These are phyloP conservation scores for Actinernus sp. DNA, from an alignment of 92 coral and sea anemone genomes.

Conservation along the genomic window DNA sequence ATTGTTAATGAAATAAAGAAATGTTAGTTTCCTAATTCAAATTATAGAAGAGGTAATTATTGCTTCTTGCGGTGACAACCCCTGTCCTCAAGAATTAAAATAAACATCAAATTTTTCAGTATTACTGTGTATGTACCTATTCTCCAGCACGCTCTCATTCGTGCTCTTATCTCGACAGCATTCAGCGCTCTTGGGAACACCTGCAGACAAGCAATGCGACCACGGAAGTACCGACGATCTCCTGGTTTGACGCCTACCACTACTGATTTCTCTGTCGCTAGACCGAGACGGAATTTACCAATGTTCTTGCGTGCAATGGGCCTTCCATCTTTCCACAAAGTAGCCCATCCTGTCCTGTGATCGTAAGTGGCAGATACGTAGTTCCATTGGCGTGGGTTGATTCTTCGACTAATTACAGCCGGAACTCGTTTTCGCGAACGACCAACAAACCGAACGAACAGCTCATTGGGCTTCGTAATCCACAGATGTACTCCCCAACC, in stretches of 20 bases:
- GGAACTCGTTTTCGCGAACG: constrained; percentile 16
- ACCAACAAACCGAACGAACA: constrained; percentile 63
- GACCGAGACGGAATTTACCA: constrained; percentile 9
- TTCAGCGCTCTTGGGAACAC: constrained; percentile 22
- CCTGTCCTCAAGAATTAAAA: too few relatives aligned
- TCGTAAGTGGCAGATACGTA: constrained; percentile 28
- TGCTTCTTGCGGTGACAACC: too few relatives aligned
- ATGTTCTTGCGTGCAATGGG: constrained; percentile 1
- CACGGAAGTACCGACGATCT: constrained; percentile 40
- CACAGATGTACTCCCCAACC: constrained; percentile 46
- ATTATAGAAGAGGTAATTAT: too few relatives aligned
- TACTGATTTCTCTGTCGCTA: constrained; percentile 30
- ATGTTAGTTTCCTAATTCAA: too few relatives aligned
- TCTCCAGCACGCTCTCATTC: constrained; percentile 25
- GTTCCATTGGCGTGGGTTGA: constrained; percentile 21
- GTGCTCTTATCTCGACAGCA: constrained; percentile 9
- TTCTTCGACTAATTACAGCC: constrained; percentile 3
- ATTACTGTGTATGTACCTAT: constrained; percentile 5
- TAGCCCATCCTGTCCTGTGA: constrained; percentile 15
- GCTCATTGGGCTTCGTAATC: constrained; percentile 52
- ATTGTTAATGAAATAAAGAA: too few relatives aligned
- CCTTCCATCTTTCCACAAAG: constrained; percentile 14
- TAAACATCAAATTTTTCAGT: too few relatives aligned
- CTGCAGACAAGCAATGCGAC: constrained; percentile 40
- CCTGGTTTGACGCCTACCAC: constrained; percentile 32